Evolutionary conservation across 2,113 vertebrate species (phyloP), one percentile per base, ranked within the genome.

Genomic region (Columbina picui): DNA sequence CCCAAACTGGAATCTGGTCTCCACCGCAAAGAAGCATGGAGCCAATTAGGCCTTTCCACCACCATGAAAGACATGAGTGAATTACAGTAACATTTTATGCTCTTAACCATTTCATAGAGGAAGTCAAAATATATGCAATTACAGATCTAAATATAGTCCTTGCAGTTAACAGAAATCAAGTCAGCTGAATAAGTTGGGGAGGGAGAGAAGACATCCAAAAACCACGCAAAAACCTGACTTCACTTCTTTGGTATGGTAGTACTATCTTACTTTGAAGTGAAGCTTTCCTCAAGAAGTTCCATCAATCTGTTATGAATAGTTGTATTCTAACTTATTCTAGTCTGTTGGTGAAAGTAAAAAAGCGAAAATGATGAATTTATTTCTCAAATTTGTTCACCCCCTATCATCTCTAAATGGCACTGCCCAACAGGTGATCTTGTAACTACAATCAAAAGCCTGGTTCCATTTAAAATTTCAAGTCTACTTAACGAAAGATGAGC

Each of bases 101-200:
- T 60, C 49, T 86, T 84, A 82, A 59, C 43, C 83, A 27, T 71
- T 90, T 84, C 5, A 4, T 39, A 84, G 74, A 95, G 89, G 52
- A 92, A 92, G 71, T 49, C 27, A 93, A 93, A 93, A 90, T 80
- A 84, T 6, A 70, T 26, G 76, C 34, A 93, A 88, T 96, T 96
- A 90, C 47, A 84, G 61, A 75, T 25, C 70, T 84, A 96, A 96
- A 96, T 93, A 93, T 80, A 94, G 84, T 9, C 26, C 50, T 80
- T 63, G 69, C 27, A 65, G 29, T 52, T 74, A 80, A 77, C 29
- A 71, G 76, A 88, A 94, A 93, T 55, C 81, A 85, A 50, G 32
- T 39, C 32, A 1, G 61, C 76, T 75, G 84, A 57, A 57, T 27
- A 76, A 45, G 21, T 76, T 55, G 9, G 50, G 79, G 26, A 85